Base-by-base conservation (phyloP, 2,888 invertebrate species). In the Dilophus febrilis region DNA sequence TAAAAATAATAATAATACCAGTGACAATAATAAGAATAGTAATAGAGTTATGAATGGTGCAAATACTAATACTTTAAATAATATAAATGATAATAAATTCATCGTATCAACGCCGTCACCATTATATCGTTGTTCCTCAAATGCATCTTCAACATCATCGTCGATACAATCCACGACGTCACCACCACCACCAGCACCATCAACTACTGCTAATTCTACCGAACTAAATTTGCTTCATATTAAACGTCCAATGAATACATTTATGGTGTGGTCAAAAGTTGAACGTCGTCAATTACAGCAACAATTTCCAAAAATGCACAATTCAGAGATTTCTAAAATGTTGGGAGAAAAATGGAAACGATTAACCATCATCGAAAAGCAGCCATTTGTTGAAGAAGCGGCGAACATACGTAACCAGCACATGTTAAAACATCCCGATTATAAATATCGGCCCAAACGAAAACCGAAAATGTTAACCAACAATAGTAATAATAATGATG, bases 401-500 rank as follows among this genome's bases (percentile, higher is more conserved):
- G 97, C 97, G 65, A 71, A 97, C 52, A 71, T 98, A 51, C 72
- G 97, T 22, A 94, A 95, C 4, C 86, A 95, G 38, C 97, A 98
- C 68, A 97, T 98, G 97, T 95, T 95, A 64, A 95, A 97, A 57
- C 94, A 98, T 58, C 97, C 97, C 1, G 95, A 97, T 64, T 98
- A 98, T 68, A 97, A 97, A 65, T 98, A 98, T 68, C 69, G 88
- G 50, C 94, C 95, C 29, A 69, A 94, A 49, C 75, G 94, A 61
- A 95, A 95, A 71, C 92, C 94, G 65, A 95, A 95, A 75, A 90
- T 90, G 2, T 68, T 86, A 40, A 66, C 86, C 56, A 63, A 63
- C 38, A 38, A 31, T 31, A 68, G 67, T 47, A 94, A 92, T 64
- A 94, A 94, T 61, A 92, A 94, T 60, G 92, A 92, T n/a, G n/a